Conservation (phyloP, 2,113 vertebrate species). For the Esox niger region DNA sequence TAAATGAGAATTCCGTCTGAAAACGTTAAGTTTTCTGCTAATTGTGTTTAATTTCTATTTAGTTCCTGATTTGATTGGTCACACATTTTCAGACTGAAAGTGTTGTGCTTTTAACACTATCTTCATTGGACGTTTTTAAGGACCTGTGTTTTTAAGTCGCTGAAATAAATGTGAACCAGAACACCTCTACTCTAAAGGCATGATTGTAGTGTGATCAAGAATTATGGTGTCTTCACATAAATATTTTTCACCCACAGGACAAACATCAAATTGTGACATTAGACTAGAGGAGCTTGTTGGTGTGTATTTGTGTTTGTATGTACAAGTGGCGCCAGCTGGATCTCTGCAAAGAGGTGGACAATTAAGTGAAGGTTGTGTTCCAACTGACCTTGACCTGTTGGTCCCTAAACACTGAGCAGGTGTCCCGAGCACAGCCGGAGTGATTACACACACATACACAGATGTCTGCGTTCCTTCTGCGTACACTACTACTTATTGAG, state of each 20-base stretch:
- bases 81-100: background rate
- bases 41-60: background rate
- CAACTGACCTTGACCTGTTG: conserved; percentile 12
- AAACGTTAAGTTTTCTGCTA: background rate
- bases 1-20: background rate
- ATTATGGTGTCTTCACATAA: no score
- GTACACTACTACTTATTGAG: background rate
- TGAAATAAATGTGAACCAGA: no score
- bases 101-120: background rate
- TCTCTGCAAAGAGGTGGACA: background rate
- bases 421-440: background rate
- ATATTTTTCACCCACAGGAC: no score
- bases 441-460: background rate
- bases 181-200: no score
- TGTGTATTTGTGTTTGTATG: conserved; percentile 17
- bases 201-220: no score
- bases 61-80: background rate
- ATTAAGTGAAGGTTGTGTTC: conserved; percentile 5
- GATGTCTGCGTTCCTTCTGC: background rate
- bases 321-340: conserved; percentile 1
- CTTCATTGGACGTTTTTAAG: background rate
- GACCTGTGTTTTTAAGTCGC: background rate
- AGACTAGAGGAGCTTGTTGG: conserved; percentile 21
- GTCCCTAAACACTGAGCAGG: conserved; percentile 2
- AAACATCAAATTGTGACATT: no score